Base-by-base conservation (phyloP, 1,140 invertebrate species). In the Aphis craccivora region DNA sequence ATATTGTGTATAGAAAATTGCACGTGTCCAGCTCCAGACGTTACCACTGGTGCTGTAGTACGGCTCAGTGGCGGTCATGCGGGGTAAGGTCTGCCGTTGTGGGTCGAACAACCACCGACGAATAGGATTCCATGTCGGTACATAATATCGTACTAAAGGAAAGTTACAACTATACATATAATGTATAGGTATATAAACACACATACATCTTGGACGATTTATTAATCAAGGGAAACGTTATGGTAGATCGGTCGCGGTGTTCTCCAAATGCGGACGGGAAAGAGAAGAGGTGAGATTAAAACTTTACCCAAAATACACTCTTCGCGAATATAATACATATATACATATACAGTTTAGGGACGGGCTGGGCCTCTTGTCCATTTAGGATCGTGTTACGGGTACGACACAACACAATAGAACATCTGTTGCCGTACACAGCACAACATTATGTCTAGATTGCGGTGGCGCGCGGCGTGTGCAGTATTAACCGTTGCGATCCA, bases 391-490 rank as follows among this genome's bases (percentile, higher is more conserved):
- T 14, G 53, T 43, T 60, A 55, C 88, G 53, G 30, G 11, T n/a
- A 1, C n/a, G 60, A 30, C n/a, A 76, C 60, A 40, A 30, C 25
- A 92, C 76, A 83, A 83, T 53, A 9, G 91, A 92, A 92, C 91
- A 92, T 92, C 91, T 92, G 91, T 83, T 84, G 76, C 76, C 91
- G 81, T 84, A 60, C 88, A 90, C 88, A 35, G 60, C 60, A 90
- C 25, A 8, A 48, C 88, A 89, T 37, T 87, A n/a, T 30, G 43
- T 87, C 43, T 48, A 25, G 35, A 90, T 60, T 37, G 35, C 55
- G 55, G 60, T 22, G n/a, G 40, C 88, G 35, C n/a, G n/a, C 43
- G 20, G 35, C 35, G 90, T 30, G 86, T 35, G 30, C 20, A 11
- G 48, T 45, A 7, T 9, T 53, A 48, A 48, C 86, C 86, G 86